A percentile compares a stretch with the other conserved stretches of the same genome.
These are phyloP conservation scores for Amblyraja radiata DNA, from an alignment of 2,797 vertebrate genomes.

Conservation along the genomic window DNA sequence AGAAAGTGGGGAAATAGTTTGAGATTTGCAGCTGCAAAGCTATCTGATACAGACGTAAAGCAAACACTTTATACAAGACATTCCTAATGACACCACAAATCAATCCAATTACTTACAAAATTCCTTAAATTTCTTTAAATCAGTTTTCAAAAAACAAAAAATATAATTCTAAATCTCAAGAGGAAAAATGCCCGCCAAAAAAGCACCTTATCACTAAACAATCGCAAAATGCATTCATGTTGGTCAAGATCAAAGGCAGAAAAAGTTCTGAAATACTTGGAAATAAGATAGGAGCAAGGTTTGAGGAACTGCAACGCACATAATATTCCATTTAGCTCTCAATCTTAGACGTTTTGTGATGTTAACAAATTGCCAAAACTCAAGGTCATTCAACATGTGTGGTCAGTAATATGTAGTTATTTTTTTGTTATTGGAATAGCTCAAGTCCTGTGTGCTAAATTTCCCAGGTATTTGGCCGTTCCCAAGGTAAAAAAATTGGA, in stretches of 20 bases:
- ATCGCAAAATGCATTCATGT: neutral
- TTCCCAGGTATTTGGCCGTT: neutral
- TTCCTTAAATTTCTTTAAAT: constrained; percentile 2
- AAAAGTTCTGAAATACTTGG: neutral
- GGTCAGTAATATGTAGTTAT: neutral
- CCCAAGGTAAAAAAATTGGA: neutral
- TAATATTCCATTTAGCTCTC: neutral
- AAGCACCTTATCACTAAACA: neutral
- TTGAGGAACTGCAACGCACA: neutral
- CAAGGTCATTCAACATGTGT: constrained; percentile 30
- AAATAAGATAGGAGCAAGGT: neutral
- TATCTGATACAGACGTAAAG: constrained; percentile 32
- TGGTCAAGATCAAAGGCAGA: neutral
- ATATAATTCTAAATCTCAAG: neutral
- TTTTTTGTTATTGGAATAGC: neutral
- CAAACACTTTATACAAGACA: constrained; percentile 5
- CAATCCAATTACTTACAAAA: constrained; percentile 1
- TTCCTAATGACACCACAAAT: constrained; percentile 14
- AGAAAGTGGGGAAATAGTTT: neutral
- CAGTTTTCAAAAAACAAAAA: constrained; percentile 5
- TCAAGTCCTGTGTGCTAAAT: neutral
- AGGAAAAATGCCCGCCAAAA: neutral
- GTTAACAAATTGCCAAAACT: neutral
- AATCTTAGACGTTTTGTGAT: neutral
- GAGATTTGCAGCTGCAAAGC: neutral